Evolutionary conservation across 1,140 invertebrate genomes (phyloP), one percentile per base, ranked within the genome.

Genomic region (Diabrotica undecimpunctata): DNA sequence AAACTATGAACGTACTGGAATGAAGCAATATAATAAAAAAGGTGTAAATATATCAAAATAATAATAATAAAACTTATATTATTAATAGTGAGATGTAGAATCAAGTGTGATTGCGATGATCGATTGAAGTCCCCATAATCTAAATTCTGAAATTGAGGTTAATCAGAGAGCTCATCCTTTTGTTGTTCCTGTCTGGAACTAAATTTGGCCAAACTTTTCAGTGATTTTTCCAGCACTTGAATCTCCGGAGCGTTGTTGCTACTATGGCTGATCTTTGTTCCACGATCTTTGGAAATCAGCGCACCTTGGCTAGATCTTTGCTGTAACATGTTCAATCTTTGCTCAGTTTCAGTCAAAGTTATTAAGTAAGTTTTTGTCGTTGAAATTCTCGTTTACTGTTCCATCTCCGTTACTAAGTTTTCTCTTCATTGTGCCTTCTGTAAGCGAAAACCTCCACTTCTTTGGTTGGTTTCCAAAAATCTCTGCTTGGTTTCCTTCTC

Each of bases 61-160:
- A n/a, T n/a, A n/a, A n/a, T n/a, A n/a, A n/a, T 68, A 61, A 79
- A 78, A 63, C 72, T 74, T 13, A 79, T 72, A 66, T 76, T 78
- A 62, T 72, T 78, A 50, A 79, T 74, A 54, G 64, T 74, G 7
- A 75, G 77, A 66, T 79, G 78, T 12, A 78, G 67, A 38, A 73
- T 57, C 46, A 60, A 57, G 63, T 74, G 65, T 6, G 62, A 39
- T 25, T 67, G 66, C 12, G 70, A 71, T 55, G 73, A 73, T 69
- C 69, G 72, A 25, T 64, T 66, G 46, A 64, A 64, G 52, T 74
- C 69, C 11, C 63, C 61, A 25, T 67, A 66, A n/a, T 64, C 64
- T 52, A 68, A 67, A 69, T 76, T 74, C 8, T 75, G 66, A 5
- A 73, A 37, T 11, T 35, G 25, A 8, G 55, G 25, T 5, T 35